Conservation (phyloP, 2,888 invertebrate species). For the Polydrusus pterygomalis region DNA sequence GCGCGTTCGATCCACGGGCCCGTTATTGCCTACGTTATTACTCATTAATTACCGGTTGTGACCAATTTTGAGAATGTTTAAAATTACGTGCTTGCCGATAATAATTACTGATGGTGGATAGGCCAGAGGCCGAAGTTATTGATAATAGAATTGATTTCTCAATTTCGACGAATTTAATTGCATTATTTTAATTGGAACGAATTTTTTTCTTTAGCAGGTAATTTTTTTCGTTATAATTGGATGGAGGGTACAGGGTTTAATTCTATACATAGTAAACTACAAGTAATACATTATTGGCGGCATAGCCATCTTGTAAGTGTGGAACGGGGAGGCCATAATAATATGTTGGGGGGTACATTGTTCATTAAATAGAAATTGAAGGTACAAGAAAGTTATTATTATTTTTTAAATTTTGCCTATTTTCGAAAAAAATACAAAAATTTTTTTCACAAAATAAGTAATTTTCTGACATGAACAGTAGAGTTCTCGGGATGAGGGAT, state of each 20-base stretch:
- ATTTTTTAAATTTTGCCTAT: no score
- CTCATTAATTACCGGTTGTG: constrained; percentile 50
- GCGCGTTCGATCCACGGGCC: constrained; percentile 25
- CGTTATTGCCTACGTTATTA: constrained; percentile 51
- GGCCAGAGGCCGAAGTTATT: constrained; percentile 27
- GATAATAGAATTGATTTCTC: constrained; percentile 30
- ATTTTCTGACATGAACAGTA: no score
- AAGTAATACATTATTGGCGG: no score
- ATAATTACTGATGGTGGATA: constrained; percentile 43
- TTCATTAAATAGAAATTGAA: no score
- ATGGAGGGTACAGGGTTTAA: not conserved
- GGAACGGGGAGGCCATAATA: no score
- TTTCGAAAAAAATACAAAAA: no score
- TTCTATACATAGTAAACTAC: no score
- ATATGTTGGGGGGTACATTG: no score
- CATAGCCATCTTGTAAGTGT: no score
- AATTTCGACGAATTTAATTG: constrained; percentile 24
- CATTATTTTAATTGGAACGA: constrained; percentile 6
- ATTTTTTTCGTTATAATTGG: constrained; percentile 8
- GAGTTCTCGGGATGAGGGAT: no score
- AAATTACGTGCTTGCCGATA: constrained; percentile 43
- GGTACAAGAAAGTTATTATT: no score
- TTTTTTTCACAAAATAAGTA: no score
- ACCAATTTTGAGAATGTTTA: constrained; percentile 52
- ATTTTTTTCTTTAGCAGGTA: not conserved